Percentiles rank a stretch among this genome's conserved stretches.
Evolutionary conservation across 2,113 vertebrate genomes (phyloP).

Genomic region (Dascyllus trimaculatus): DNA sequence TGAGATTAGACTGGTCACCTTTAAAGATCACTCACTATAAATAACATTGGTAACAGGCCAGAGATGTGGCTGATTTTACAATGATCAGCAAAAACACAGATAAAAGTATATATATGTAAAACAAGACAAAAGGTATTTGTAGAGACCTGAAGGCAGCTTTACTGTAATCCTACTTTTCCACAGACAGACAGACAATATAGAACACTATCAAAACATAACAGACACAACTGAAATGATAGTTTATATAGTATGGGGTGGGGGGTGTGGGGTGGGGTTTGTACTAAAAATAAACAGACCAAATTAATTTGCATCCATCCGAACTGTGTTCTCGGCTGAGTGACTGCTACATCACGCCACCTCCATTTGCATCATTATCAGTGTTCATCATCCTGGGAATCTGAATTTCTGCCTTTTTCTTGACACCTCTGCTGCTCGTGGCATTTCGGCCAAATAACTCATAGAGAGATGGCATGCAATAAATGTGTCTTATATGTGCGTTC

Average conservation of each 20-base stretch:
- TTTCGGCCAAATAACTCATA: constrained; percentile 49
- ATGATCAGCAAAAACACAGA: too few relatives aligned
- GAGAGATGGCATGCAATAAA: constrained; percentile 45
- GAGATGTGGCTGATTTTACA: too few relatives aligned
- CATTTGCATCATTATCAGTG: constrained; percentile 66
- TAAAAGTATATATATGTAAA: too few relatives aligned
- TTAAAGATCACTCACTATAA: too few relatives aligned
- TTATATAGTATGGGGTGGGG: too few relatives aligned
- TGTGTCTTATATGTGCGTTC: neutral
- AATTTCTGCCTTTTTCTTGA: constrained; percentile 53
- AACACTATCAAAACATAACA: too few relatives aligned
- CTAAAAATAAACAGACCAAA: too few relatives aligned
- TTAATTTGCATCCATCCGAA: neutral
- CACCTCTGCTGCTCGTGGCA: constrained; percentile 52
- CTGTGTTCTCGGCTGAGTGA: constrained; percentile 31
- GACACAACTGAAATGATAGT: too few relatives aligned
- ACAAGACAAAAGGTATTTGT: neutral
- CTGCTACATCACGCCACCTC: constrained; percentile 45
- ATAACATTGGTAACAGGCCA: too few relatives aligned
- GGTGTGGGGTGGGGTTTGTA: too few relatives aligned
- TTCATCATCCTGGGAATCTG: constrained; percentile 63
- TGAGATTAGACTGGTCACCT: too few relatives aligned
- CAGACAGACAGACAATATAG: too few relatives aligned
- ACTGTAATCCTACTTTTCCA: neutral
- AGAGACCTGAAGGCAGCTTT: neutral